Evolutionary conservation across 2,888 invertebrate genomes (phyloP).

Genomic region (Ptilodon capucinus): DNA sequence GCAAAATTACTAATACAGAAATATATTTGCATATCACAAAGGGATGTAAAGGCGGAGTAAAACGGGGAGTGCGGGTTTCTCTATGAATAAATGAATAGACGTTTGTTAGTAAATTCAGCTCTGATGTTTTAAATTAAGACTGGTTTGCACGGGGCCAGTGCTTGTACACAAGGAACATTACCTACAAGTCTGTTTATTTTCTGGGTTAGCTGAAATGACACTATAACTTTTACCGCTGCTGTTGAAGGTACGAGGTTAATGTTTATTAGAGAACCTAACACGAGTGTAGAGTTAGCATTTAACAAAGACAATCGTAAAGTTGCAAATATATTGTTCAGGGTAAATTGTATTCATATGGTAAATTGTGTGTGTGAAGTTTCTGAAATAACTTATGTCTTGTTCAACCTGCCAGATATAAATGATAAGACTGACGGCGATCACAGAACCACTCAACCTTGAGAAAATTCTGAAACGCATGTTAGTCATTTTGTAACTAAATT

Average conservation of each 20-base stretch:
- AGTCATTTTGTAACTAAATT: no score
- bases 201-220: not conserved
- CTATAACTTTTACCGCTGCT: not conserved
- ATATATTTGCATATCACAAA: not conserved
- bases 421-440: no score
- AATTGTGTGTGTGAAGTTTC: no score
- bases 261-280: not conserved
- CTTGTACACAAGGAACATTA: not conserved
- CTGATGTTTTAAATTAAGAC: not conserved
- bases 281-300: not conserved
- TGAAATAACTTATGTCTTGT: no score
- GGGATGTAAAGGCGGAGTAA: not conserved
- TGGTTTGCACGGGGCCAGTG: not conserved
- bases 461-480: no score
- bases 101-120: not conserved
- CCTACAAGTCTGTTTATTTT: not conserved
- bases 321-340: no score
- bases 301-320: no score
- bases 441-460: no score
- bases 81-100: not conserved
- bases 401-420: no score
- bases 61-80: not conserved
- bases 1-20: not conserved
- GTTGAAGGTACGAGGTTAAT: not conserved
- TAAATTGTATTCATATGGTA: no score